Evolutionary conservation across 2,888 invertebrate species (phyloP).

Genomic region (Ellobium chinense): DNA sequence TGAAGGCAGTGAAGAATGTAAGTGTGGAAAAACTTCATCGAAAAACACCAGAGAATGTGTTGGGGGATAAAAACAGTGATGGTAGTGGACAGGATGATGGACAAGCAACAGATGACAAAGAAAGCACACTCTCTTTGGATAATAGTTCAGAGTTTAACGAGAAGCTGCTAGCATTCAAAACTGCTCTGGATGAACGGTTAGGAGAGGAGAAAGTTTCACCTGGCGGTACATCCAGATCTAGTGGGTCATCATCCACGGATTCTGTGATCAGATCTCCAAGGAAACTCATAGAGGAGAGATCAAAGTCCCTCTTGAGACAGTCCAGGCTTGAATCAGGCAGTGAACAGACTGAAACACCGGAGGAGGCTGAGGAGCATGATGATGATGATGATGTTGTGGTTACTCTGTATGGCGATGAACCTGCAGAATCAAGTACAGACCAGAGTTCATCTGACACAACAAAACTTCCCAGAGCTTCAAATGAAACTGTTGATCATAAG

Average conservation of each 20-base stretch:
- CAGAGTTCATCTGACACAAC: background rate
- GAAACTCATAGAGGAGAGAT: background rate
- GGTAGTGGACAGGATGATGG: background rate
- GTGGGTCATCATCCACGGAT: conserved; percentile 17
- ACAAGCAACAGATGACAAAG: background rate
- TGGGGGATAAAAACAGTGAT: background rate
- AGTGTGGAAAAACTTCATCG: background rate
- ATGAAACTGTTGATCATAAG: too few relatives aligned
- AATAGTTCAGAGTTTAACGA: conserved; percentile 20
- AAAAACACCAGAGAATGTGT: background rate
- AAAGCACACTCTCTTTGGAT: background rate
- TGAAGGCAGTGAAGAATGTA: background rate
- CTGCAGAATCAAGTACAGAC: too few relatives aligned
- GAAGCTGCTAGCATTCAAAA: conserved; percentile 5
- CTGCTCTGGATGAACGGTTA: background rate
- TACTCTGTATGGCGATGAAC: conserved; percentile 1
- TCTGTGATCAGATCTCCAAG: conserved; percentile 23
- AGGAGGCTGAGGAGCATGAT: background rate
- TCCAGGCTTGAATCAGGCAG: background rate
- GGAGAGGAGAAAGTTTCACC: background rate
- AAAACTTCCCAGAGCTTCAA: background rate
- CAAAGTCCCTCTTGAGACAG: conserved; percentile 7
- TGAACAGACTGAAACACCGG: background rate
- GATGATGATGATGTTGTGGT: conserved; percentile 31
- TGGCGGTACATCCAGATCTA: background rate